Conservation (phyloP, 53 echinoderm and acorn worm species). For the Antedon mediterranea region DNA sequence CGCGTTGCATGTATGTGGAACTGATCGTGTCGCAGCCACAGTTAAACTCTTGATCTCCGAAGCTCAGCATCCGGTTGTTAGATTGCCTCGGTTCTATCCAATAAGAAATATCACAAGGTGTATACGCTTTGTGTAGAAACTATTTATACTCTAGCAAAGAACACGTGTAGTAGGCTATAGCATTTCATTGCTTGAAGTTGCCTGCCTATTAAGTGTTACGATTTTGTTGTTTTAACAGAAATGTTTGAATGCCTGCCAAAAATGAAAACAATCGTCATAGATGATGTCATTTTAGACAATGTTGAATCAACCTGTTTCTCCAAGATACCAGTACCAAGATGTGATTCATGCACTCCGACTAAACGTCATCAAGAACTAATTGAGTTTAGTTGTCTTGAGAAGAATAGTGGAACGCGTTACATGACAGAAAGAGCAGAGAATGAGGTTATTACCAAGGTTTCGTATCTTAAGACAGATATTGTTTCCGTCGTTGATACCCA, state of each 20-base stretch:
- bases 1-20: no score
- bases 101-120: no score
- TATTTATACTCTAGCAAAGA: no score
- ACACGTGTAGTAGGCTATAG: no score
- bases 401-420: neutral
- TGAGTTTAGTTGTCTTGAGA: constrained; percentile 26
- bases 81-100: no score
- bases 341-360: constrained; percentile 12
- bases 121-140: no score
- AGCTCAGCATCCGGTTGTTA: no score
- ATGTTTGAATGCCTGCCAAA: constrained; percentile 3
- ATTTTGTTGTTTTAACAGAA: neutral
- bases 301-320: constrained; percentile 15
- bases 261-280: constrained; percentile 3
- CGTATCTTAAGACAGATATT: neutral
- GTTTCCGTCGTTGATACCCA: neutral
- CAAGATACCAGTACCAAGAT: constrained; percentile 23
- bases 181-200: no score
- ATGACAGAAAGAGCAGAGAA: neutral
- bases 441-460: neutral
- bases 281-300: neutral
- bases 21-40: no score
- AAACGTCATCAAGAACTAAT: neutral
- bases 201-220: no score
- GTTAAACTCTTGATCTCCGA: no score